Percentiles rank a stretch among this genome's conserved stretches.
Conservation (phyloP, 37 sponge, comb jelly and placozoan genomes). For the Dysidea cf. avara region DNA sequence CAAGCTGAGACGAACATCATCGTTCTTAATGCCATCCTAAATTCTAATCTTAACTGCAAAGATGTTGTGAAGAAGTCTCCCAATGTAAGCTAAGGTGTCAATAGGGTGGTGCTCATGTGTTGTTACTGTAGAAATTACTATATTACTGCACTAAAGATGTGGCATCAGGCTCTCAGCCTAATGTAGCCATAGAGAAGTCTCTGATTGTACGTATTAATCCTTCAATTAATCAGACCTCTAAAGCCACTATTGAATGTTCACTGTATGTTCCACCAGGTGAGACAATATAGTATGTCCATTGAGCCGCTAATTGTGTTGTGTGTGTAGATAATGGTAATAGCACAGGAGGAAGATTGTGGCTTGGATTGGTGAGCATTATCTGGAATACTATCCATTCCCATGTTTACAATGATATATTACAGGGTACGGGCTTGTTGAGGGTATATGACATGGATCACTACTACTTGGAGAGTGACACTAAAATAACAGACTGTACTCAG, state of each 20-base stretch:
- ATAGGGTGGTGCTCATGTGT: too few relatives aligned
- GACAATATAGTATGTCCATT: too few relatives aligned
- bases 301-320: background rate
- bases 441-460: constrained; percentile 73
- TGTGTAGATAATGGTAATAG: constrained; percentile 11
- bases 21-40: too few relatives aligned
- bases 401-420: background rate
- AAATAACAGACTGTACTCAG: constrained; percentile 56
- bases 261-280: constrained; percentile 67
- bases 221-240: constrained; percentile 50
- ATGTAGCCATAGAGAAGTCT: background rate
- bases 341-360: constrained; percentile 74
- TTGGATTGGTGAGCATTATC: constrained; percentile 74
- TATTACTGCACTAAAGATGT: too few relatives aligned
- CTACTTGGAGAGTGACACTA: constrained; percentile 70
- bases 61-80: too few relatives aligned
- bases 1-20: too few relatives aligned
- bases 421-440: constrained; percentile 75
- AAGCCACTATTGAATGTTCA: constrained; percentile 67
- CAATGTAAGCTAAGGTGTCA: too few relatives aligned
- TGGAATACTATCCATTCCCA: background rate
- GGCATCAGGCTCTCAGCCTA: too few relatives aligned
- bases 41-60: too few relatives aligned
- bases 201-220: constrained; percentile 76
- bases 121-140: too few relatives aligned